Evolutionary conservation across 1,140 invertebrate genomes (phyloP).

Genomic region (Hyposmocoma kahamanoa): DNA sequence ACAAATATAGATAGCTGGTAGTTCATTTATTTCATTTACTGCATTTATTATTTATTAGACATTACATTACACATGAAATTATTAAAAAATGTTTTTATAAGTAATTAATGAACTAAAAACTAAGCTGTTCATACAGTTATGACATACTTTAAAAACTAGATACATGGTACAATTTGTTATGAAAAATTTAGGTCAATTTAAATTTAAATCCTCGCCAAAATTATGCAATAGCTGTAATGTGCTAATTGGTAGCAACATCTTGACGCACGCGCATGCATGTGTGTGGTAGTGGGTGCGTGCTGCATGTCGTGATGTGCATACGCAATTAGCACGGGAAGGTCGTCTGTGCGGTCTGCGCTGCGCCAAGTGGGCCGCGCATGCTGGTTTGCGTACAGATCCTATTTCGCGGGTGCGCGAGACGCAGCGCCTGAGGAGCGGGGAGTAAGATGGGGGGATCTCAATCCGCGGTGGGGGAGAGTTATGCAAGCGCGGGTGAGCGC

Average conservation of each 20-base stretch:
- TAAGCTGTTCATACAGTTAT: too few species aligned
- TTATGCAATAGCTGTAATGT: not conserved
- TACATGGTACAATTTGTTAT: too few species aligned
- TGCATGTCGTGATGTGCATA: constrained; percentile 27
- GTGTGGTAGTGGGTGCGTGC: not conserved
- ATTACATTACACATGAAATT: too few species aligned
- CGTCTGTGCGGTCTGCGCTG: constrained; percentile 23
- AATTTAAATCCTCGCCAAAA: not conserved
- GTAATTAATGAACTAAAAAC: too few species aligned
- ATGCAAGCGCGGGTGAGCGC: constrained; percentile 72
- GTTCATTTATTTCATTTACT: too few species aligned
- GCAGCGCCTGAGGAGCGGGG: constrained; percentile 30
- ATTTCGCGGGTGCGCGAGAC: constrained; percentile 42
- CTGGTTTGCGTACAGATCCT: constrained; percentile 39
- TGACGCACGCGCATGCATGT: too few species aligned
- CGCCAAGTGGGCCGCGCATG: constrained; percentile 50
- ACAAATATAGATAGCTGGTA: too few species aligned
- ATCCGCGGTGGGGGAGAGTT: constrained; percentile 54
- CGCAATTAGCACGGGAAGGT: constrained; percentile 55
- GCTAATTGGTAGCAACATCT: constrained; percentile 1
- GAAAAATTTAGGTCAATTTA: too few species aligned
- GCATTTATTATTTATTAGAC: too few species aligned
- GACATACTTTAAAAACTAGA: too few species aligned
- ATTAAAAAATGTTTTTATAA: too few species aligned
- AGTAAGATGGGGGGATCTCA: constrained; percentile 43